Conservation (phyloP, 1,140 invertebrate species). For the Brachionus paranguensis region DNA sequence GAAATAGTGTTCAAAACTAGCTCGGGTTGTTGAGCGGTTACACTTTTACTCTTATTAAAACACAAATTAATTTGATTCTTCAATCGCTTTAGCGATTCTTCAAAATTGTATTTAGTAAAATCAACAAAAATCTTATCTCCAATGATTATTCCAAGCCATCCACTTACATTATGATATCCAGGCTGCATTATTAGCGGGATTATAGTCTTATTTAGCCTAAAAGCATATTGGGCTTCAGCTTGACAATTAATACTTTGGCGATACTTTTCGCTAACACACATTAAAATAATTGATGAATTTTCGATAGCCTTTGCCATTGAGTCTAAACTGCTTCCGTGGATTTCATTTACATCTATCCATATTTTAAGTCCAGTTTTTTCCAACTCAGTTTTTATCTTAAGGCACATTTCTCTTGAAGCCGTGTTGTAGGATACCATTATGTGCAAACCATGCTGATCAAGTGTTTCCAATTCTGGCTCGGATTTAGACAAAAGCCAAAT, state of each 20-base stretch:
- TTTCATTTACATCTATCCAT: constrained; percentile 44
- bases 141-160: constrained; percentile 50
- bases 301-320: constrained; percentile 55
- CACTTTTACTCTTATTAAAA: not conserved
- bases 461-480: not conserved
- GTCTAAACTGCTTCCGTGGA: constrained; percentile 47
- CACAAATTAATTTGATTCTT: constrained; percentile 16
- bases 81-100: not conserved
- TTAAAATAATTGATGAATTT: constrained; percentile 47
- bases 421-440: constrained; percentile 33
- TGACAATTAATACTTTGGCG: constrained; percentile 51
- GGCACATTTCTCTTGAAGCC: not conserved
- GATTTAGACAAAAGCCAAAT: not conserved
- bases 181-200: constrained; percentile 48
- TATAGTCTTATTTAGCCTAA: constrained; percentile 46
- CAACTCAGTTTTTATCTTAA: not conserved
- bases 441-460: not conserved
- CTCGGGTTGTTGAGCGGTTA: not conserved
- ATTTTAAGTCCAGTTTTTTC: not conserved
- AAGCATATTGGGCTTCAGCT: constrained; percentile 51
- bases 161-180: constrained; percentile 45
- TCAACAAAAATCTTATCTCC: constrained; percentile 50
- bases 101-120: constrained; percentile 29
- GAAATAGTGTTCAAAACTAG: not conserved
- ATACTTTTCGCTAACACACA: constrained; percentile 52